Base-by-base conservation (phyloP, 2,888 invertebrate genomes). In the Acleris cristana region DNA sequence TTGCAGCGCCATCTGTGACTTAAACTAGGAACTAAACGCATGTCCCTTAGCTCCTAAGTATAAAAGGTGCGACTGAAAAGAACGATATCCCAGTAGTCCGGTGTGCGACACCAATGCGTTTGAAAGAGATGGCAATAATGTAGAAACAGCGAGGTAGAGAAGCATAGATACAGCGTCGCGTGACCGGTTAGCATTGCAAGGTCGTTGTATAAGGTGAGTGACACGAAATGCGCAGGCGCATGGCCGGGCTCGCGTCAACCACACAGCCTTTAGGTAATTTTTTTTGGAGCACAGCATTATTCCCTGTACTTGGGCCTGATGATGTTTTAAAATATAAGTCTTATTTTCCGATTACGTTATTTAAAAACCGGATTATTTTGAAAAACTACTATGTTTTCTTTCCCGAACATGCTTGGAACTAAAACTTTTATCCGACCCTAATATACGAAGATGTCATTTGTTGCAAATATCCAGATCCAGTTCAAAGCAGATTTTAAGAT, bases 141-240 rank as follows among this genome's bases (percentile, higher is more conserved):
- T 71, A 69, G 65, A 71, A 69, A 62, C 62, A 58, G 70, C 64
- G 54, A 26, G 79, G 45, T 8, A 73, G 78, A 85, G 72, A 71
- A 81, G 80, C 84, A 85, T 68, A 73, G 81, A 72, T 72, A 78
- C 75, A 82, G 69, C 78, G 81, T 82, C 83, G 85, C 82, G 83
- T 80, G 86, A 91, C 92, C 82, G 86, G 91, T 91, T 91, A 90
- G 86, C 92, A 93, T 92, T 92, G 93, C 92, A 93, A 93, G 93
- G 93, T 90, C 92, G 92, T 85, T 77, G 69, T 73, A 72, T 79
- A 82, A 82, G 92, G 90, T 92, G 86, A 91, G 76, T 87, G 92
- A 91, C 90, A 86, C 81, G 40, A 69, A 76, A 75, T 82, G 79
- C 81, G 82, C 73, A 74, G 70, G 76, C 79, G 79, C 78, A 77